These are phyloP conservation scores for Porites lobata DNA, from an alignment of 92 coral and sea anemone species.

Conservation along the genomic window DNA sequence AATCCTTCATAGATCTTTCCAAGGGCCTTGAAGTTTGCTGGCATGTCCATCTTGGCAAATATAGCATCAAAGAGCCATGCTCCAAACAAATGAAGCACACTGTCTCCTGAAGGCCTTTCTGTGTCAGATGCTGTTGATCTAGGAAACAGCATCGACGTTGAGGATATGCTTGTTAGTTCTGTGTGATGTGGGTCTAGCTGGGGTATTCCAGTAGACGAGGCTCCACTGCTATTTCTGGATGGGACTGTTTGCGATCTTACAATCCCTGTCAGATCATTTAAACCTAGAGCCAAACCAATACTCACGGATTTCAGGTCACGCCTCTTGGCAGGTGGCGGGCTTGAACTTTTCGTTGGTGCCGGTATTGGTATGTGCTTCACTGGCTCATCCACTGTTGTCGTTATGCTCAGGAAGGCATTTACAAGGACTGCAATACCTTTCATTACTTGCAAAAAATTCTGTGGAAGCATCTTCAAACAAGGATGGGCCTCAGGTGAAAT, in stretches of 20 bases:
- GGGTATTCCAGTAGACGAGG: constrained; percentile 32
- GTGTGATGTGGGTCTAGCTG: constrained; percentile 30
- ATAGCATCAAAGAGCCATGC: constrained; percentile 98
- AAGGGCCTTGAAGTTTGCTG: constrained; percentile 73
- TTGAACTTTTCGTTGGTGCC: constrained; percentile 82
- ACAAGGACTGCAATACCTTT: constrained; percentile 91
- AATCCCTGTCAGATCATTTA: constrained; percentile 73
- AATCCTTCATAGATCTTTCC: constrained; percentile 74
- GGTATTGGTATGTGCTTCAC: constrained; percentile 90
- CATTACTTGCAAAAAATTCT: constrained; percentile 94
- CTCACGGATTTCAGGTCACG: constrained; percentile 83
- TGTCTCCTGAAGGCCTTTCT: constrained; percentile 89
- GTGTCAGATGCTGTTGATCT: constrained; percentile 41
- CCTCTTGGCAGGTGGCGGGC: constrained; percentile 81
- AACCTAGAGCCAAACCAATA: constrained; percentile 79
- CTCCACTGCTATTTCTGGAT: constrained; percentile 86
- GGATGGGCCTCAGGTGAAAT: constrained; percentile 88
- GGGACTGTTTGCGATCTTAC: constrained; percentile 87
- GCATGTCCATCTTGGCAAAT: constrained; percentile 84
- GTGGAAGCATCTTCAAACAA: constrained; percentile 86
- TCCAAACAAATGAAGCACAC: constrained; percentile 94
- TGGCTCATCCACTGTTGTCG: constrained; percentile 86
- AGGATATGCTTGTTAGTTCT: constrained; percentile 38
- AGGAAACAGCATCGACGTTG: constrained; percentile 73
- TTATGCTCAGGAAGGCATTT: constrained; percentile 78